Evolutionary conservation across 2,888 invertebrate genomes (phyloP), one percentile per base, ranked within the genome.

Genomic region (Gandaritis pyraliata): DNA sequence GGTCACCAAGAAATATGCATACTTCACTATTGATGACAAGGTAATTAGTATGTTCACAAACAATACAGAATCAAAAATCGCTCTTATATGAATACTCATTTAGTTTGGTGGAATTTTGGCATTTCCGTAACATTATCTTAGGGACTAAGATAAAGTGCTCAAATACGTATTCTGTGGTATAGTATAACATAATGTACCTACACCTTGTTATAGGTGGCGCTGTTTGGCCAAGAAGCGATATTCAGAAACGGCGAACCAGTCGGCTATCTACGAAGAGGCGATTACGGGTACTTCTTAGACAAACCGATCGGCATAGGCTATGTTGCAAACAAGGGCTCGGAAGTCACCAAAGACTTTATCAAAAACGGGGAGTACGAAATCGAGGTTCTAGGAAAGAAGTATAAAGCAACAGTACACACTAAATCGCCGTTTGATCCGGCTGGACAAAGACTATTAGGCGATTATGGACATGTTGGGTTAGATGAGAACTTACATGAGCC

Each of bases 221-320:
- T 98, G 45, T 96, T 96, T 93, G 98, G 98, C 0, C 91, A 96
- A 72, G 98, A 98, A 92, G 95, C 96, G 0, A 95, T 98, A 76
- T 97, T 95, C 88, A 94, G 96, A 76, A 94, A 97, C 77, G 96
- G 95, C 2, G 88, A 93, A 72, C 92, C 95, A 0, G 96, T 97
- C 5, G 98, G 98, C 11, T 96, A 95, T 72, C 82, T 98, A 7
- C 92, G 98, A 65, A 93, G 97, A 78, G 97, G 96, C 0, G 97
- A 97, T 70, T 97, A 95, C 78, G 97, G 94, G 0, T 93, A 92
- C 73, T 85, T 84, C 60, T 78, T 94, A 3, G 87, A 93, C 58
- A 93, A 93, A 72, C 86, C 94, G 1, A 86, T 94, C 38, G 94
- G 94, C 1, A 93, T 94, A 61, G 93, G 93, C 0, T 96, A 95